A percentile compares a stretch with the other conserved stretches of the same genome.
These are phyloP conservation scores for Microcebus murinus DNA, from an alignment of 2,113 vertebrate species.

Conservation along the genomic window DNA sequence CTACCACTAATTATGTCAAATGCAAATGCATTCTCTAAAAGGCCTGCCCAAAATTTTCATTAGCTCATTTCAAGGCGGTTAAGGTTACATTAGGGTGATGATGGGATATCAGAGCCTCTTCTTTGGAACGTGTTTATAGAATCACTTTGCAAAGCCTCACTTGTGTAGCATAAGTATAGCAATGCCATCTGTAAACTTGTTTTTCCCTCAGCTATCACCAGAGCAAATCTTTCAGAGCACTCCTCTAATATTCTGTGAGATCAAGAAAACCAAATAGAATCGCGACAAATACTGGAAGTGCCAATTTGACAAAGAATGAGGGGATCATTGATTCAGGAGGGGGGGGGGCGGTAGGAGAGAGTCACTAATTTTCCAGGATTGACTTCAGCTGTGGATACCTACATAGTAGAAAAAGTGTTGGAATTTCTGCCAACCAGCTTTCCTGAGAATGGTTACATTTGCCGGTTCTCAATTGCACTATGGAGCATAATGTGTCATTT, in stretches of 20 bases:
- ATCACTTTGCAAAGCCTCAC: constrained; percentile 53
- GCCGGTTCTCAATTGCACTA: constrained; percentile 64
- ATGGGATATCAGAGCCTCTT: constrained; percentile 61
- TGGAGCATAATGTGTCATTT: background rate
- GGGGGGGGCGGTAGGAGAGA: background rate
- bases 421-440: constrained; percentile 22
- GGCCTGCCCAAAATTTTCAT: constrained; percentile 83
- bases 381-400: constrained; percentile 68
- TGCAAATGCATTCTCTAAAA: constrained; percentile 92
- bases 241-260: constrained; percentile 56
- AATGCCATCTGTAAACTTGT: constrained; percentile 63
- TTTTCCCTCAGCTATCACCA: background rate
- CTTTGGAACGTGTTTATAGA: constrained; percentile 53
- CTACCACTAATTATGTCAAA: constrained; percentile 96
- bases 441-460: constrained; percentile 61
- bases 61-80: constrained; percentile 81
- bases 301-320: constrained; percentile 55
- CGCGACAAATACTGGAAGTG: constrained; percentile 24
- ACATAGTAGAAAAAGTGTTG: constrained; percentile 29
- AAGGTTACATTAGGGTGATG: constrained; percentile 69
- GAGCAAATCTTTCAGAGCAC: constrained; percentile 55
- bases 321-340: constrained; percentile 61
- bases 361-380: constrained; percentile 60
- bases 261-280: constrained; percentile 42
- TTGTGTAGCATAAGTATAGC: constrained; percentile 25